Percentiles rank a stretch among this genome's conserved stretches.
These are phyloP conservation scores for Poecile atricapillus DNA, from an alignment of 2,113 vertebrate species.

Conservation along the genomic window DNA sequence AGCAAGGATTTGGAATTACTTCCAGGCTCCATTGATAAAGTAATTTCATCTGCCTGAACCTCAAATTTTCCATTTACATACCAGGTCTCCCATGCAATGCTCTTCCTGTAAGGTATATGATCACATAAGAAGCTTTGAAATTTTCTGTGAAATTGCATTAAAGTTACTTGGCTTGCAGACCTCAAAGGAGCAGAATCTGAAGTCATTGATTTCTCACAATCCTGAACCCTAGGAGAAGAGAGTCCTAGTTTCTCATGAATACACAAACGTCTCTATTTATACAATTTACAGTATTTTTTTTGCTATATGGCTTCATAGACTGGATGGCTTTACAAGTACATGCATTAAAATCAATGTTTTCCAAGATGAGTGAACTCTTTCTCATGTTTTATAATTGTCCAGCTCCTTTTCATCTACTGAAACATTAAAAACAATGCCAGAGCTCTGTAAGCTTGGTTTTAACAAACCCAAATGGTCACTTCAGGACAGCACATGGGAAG, in stretches of 20 bases:
- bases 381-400: not conserved
- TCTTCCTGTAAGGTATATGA: not conserved
- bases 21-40: not conserved
- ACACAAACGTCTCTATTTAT: not conserved
- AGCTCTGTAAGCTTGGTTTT: not conserved
- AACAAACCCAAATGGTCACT: not conserved
- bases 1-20: not conserved
- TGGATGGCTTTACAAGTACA: not conserved
- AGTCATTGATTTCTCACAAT: not conserved
- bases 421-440: not conserved
- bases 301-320: not conserved
- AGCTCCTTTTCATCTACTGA: not conserved
- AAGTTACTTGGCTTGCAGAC: not conserved
- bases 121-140: not conserved
- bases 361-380: not conserved
- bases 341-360: not conserved
- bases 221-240: not conserved
- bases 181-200: not conserved
- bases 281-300: not conserved
- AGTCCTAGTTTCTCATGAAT: not conserved
- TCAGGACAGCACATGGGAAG: not conserved
- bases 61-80: not conserved
- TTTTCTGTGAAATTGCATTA: not conserved
- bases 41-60: not conserved
- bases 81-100: not conserved